Evolutionary conservation across 30 jellyfish, hydroid and myxozoan genomes (phyloP).

Genomic region (Hydra vulgaris): DNA sequence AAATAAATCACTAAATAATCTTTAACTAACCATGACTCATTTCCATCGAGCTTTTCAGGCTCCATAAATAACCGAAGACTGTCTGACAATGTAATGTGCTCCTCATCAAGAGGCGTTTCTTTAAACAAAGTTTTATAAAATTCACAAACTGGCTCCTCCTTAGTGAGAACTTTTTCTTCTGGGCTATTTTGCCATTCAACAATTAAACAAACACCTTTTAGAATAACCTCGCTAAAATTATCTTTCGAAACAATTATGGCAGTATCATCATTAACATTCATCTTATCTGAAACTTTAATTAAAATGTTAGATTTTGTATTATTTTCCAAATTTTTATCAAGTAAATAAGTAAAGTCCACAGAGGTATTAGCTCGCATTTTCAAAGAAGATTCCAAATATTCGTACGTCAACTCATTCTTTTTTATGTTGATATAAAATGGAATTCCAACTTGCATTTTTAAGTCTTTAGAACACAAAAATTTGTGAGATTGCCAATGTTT

Average conservation of each 20-base stretch:
- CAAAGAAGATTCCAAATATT: conserved; percentile 31
- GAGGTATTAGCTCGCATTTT: conserved; percentile 45
- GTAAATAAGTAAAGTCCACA: conserved; percentile 2
- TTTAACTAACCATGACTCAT: conserved; percentile 76
- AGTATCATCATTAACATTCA: conserved; percentile 41
- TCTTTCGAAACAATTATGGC: conserved; percentile 30
- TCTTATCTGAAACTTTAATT: conserved; percentile 41
- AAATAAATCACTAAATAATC: background rate
- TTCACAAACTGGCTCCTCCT: conserved; percentile 28
- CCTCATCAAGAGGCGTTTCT: conserved; percentile 31
- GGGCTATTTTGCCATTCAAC: conserved; percentile 59
- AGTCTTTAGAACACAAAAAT: conserved; percentile 50
- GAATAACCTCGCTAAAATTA: conserved; percentile 39
- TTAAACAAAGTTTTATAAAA: background rate
- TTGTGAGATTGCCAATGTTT: conserved; percentile 72
- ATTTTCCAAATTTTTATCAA: background rate
- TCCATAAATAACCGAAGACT: conserved; percentile 75
- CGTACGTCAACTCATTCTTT: conserved; percentile 30
- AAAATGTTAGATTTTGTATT: conserved; percentile 8
- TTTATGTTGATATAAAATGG: conserved; percentile 53
- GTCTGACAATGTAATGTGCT: conserved; percentile 52
- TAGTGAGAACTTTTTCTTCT: conserved; percentile 8
- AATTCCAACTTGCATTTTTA: conserved; percentile 52
- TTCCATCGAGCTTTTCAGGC: conserved; percentile 70
- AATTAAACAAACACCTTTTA: conserved; percentile 35